Evolutionary conservation across 1,140 invertebrate genomes (phyloP), one percentile per base, ranked within the genome.

Genomic region (Polypedilum vanderplanki): DNA sequence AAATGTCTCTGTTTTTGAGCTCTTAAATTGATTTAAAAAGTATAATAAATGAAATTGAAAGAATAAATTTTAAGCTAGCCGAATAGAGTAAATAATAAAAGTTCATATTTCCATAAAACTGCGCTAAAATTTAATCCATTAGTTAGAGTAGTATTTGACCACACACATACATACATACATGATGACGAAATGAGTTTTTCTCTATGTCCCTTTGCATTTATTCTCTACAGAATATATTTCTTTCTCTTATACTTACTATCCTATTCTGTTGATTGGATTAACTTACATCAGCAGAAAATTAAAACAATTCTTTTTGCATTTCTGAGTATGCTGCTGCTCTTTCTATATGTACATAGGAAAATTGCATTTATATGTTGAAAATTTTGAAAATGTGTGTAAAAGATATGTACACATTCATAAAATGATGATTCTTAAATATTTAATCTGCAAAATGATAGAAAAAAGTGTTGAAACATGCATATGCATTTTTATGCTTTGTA

Each of bases 381-480:
- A 46, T 46, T 46, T 15, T 15, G 9, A 46, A 12, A 57, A 57
- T 57, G 46, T 46, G 15, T 46, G 15, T 15, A 57, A 57, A 57
- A 15, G 41, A 46, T 15, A 46, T 15, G 15, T 46, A 57, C 46
- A 57, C 0, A 15, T 0, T 12, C 12, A n/a, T 57, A n/a, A n/a
- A 57, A 57, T 57, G n/a, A 57, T 57, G 46, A 57, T n/a, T 57
- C 46, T 57, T 57, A 57, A 57, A 57, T 57, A 57, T 57, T 57
- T 57, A 12, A 15, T 57, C 15, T 57, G 12, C 46, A 57, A 57
- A 57, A 57, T 57, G 46, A 12, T 2, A 9, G 41, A 46, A 12
- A 46, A 46, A 57, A 12, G 12, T 12, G 12, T 57, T 57, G 46
- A 15, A 57, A n/a, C 46, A 57, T 57, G 46, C n/a, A 12, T 57